These are phyloP conservation scores for Astyanax mexicanus DNA, from an alignment of 2,797 vertebrate genomes.

Conservation along the genomic window DNA sequence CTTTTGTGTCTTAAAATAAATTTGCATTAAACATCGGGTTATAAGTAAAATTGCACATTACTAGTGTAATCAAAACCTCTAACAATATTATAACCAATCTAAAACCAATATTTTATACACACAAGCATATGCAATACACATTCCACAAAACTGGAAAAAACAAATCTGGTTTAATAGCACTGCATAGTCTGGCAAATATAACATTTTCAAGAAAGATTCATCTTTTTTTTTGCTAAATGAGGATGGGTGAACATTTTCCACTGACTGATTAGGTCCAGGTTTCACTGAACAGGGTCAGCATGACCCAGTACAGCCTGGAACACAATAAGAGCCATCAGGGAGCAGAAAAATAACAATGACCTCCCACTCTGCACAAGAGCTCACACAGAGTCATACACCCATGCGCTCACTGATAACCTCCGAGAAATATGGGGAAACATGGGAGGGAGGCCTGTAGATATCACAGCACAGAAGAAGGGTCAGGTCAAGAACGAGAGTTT, in stretches of 20 bases:
- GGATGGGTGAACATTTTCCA: neutral
- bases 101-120: too few species aligned
- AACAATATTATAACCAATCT: too few species aligned
- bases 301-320: constrained; percentile 17
- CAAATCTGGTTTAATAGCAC: too few species aligned
- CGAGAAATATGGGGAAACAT: neutral
- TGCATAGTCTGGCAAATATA: too few species aligned
- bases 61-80: too few species aligned
- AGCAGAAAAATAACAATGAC: constrained; percentile 47
- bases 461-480: neutral
- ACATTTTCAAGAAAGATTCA: neutral
- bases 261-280: neutral
- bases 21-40: too few species aligned
- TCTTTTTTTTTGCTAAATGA: neutral
- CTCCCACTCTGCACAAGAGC: constrained; percentile 36
- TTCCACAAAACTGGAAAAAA: too few species aligned
- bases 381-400: constrained; percentile 12
- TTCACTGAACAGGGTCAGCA: constrained; percentile 15
- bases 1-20: too few species aligned
- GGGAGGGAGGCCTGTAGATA: constrained; percentile 34
- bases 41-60: too few species aligned
- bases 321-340: constrained; percentile 10
- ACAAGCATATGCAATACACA: neutral
- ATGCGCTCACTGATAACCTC: constrained; percentile 31
- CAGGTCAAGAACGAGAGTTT: constrained; percentile 6